Base-by-base conservation (phyloP, 2,113 vertebrate species). In the Pterocles orientalis region DNA sequence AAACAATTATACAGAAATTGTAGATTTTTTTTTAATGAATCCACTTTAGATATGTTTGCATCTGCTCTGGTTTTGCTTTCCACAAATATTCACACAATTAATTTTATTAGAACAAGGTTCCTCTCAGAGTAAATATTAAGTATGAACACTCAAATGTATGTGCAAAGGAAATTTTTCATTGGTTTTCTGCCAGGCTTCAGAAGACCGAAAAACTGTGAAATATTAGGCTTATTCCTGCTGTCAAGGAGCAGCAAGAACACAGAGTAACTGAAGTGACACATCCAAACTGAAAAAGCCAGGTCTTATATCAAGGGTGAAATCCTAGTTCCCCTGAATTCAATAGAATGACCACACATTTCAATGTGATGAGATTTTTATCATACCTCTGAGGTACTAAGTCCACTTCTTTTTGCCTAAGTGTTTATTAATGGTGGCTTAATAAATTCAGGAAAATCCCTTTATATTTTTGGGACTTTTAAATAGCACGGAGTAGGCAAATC, bases 61-160 rank as follows among this genome's bases (percentile, higher is more conserved):
- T 82, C 61, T 92, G 33, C 34, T 76, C n/a, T 84, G 53, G 13
- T 57, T 94, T 92, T 82, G 21, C n/a, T 88, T 91, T 94, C 71
- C 82, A 60, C 79, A 95, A 86, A 64, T 76, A 92, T 71, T 92
- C 48, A 53, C 75, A 34, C 31, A 90, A 88, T 56, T 81, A 10
- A 33, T 18, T 88, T 86, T 62, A 81, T 83, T 68, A 72, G 61
- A 86, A 68, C 13, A 69, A 91, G 57, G 13, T 54, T 19, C 26
- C 88, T 86, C 79, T 88, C 39, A 41, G 79, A 82, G 34, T 66
- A 88, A 88, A 64, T 81, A 79, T 72, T 45, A 80, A 82, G 21
- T 28, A 62, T 39, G 28, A 82, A 36, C 26, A 45, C 48, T 72
- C 31, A 83, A 92, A 91, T 62, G 4, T 39, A 26, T 23, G 12